Conservation (phyloP, 2,888 invertebrate species). For the Tetragnatha montana region DNA sequence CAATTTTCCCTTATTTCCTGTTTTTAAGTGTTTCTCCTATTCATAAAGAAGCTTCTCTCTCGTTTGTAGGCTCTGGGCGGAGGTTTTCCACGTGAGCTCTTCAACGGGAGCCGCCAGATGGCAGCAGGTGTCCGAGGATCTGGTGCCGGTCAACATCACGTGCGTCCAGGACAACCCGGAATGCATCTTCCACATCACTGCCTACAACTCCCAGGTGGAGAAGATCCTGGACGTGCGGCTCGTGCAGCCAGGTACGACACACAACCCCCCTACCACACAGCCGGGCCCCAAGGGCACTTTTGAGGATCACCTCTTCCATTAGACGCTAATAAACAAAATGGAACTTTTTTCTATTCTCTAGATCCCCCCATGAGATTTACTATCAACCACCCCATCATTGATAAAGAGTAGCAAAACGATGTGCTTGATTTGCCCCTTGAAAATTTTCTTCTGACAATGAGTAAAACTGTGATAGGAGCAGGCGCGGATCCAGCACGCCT, state of each 20-base stretch:
- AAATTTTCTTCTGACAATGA: too few relatives aligned
- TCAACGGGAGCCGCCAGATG: conserved; percentile 90
- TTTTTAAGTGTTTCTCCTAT: too few relatives aligned
- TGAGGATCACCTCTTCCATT: too few relatives aligned
- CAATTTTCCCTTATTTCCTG: too few relatives aligned
- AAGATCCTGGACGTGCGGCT: conserved; percentile 98
- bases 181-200: conserved; percentile 98
- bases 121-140: conserved; percentile 98
- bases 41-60: too few relatives aligned
- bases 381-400: too few relatives aligned
- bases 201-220: conserved; percentile 98
- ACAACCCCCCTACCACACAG: background rate
- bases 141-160: conserved; percentile 98
- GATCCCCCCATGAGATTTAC: background rate
- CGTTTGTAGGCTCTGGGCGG: conserved; percentile 89
- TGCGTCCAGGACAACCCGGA: conserved; percentile 97
- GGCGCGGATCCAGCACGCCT: too few relatives aligned
- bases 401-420: too few relatives aligned
- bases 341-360: background rate
- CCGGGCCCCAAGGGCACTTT: background rate
- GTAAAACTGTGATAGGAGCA: too few relatives aligned
- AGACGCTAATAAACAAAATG: background rate
- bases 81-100: conserved; percentile 97
- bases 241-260: conserved; percentile 89
- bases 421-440: too few relatives aligned